Percentiles rank a stretch among this genome's conserved stretches.
These are phyloP conservation scores for Glaucopsyche alexis DNA, from an alignment of 2,888 invertebrate genomes.

Conservation along the genomic window DNA sequence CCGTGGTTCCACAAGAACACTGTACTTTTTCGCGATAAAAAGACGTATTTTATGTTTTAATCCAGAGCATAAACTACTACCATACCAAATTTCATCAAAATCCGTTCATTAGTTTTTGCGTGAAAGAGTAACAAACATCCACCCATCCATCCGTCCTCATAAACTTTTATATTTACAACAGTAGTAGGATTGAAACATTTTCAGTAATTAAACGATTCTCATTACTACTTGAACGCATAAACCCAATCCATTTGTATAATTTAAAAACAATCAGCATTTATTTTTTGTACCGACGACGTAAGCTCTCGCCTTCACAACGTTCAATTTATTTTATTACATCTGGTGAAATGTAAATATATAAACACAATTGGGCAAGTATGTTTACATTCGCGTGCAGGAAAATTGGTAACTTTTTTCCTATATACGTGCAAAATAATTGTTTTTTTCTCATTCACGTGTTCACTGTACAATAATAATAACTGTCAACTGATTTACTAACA, in stretches of 20 bases:
- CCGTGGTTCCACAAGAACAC: too few species aligned
- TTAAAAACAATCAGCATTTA: conserved; percentile 26
- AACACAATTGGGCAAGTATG: not conserved
- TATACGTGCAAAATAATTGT: not conserved
- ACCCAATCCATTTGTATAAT: conserved; percentile 27
- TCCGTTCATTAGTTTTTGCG: too few species aligned
- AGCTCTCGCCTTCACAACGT: conserved; percentile 17
- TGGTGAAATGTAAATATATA: conserved; percentile 23
- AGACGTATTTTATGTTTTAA: too few species aligned
- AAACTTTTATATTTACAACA: too few species aligned
- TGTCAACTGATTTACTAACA: not conserved
- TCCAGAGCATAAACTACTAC: too few species aligned
- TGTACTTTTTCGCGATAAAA: too few species aligned
- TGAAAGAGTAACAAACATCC: too few species aligned
- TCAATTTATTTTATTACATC: conserved; percentile 28
- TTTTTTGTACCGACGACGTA: conserved; percentile 16
- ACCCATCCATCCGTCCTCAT: too few species aligned
- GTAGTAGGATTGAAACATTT: not conserved
- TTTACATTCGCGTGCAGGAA: not conserved
- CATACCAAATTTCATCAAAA: too few species aligned
- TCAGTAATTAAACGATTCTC: not conserved
- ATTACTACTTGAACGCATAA: conserved; percentile 1
- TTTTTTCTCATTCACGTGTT: too few species aligned
- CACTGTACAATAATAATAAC: too few species aligned
- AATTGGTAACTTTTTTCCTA: not conserved